Percentiles rank a stretch among this genome's conserved stretches.
Evolutionary conservation across 2,113 vertebrate species (phyloP).

Genomic region (Mus spicilegus): DNA sequence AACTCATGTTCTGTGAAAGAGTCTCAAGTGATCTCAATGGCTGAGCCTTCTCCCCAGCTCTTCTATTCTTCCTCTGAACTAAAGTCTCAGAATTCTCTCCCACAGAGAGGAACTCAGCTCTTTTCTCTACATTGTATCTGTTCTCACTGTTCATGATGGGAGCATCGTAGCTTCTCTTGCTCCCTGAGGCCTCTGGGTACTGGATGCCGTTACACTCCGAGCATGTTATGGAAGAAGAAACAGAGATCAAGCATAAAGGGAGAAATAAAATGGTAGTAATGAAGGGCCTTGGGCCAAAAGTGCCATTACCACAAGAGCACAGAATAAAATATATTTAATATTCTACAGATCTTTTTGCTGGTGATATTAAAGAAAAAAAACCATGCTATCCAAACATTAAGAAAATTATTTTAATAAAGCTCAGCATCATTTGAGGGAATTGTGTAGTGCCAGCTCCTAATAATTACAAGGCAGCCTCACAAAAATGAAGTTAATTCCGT

Average conservation of each 20-base stretch:
- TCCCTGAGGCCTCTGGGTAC: background rate
- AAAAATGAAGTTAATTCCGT: slow-evolving; percentile 64
- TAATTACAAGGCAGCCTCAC: slow-evolving; percentile 55
- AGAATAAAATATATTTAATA: slow-evolving; percentile 67
- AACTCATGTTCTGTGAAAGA: background rate
- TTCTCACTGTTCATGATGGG: background rate
- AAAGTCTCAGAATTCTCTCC: background rate
- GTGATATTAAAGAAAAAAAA: background rate
- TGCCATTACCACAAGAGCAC: slow-evolving; percentile 76
- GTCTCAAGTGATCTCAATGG: background rate
- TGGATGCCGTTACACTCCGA: background rate
- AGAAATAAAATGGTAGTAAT: slow-evolving; percentile 63
- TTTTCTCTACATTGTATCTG: background rate
- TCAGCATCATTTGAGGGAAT: slow-evolving; percentile 36
- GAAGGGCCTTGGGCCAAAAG: slow-evolving; percentile 72
- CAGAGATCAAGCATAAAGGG: slow-evolving; percentile 61
- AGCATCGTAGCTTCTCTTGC: background rate
- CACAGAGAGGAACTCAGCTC: background rate
- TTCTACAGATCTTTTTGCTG: slow-evolving; percentile 48
- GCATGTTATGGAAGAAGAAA: slow-evolving; percentile 49
- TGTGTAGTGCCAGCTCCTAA: slow-evolving; percentile 36
- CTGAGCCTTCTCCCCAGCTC: background rate
- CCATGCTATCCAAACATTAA: slow-evolving; percentile 18
- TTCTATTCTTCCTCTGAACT: background rate
- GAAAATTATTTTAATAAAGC: slow-evolving; percentile 67